Percentiles rank a stretch among this genome's conserved stretches.
These are phyloP conservation scores for Plebejus melissa DNA, from an alignment of 2,888 invertebrate genomes.

Conservation along the genomic window DNA sequence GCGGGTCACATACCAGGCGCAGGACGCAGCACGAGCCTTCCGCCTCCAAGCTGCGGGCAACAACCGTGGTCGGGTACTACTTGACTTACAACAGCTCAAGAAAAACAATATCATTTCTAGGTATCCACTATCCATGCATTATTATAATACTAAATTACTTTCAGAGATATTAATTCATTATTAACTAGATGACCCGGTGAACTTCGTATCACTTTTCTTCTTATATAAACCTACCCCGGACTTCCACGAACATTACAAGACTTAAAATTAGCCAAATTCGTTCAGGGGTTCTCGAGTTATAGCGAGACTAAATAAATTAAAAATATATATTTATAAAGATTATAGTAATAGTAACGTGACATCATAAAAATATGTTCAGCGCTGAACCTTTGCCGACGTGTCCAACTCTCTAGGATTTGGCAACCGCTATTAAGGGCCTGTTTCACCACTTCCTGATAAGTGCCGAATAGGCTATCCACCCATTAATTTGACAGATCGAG, in stretches of 20 bases:
- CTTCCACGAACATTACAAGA: too few species aligned
- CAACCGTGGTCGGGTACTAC: slow-evolving; percentile 53
- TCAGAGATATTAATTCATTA: too few species aligned
- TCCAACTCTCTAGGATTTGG: neutral
- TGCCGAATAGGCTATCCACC: too few species aligned
- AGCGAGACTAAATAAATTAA: too few species aligned
- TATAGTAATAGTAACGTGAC: neutral
- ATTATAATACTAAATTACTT: neutral
- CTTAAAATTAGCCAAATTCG: too few species aligned
- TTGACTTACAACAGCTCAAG: slow-evolving; percentile 39
- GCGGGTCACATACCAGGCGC: slow-evolving; percentile 45
- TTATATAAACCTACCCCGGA: too few species aligned
- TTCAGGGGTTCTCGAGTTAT: too few species aligned
- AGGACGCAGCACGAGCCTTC: slow-evolving; percentile 49
- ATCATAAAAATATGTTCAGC: neutral
- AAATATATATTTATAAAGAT: too few species aligned
- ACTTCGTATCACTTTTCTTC: too few species aligned
- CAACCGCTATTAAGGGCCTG: neutral
- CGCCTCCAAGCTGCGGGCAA: slow-evolving; percentile 47
- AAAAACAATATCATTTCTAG: neutral
- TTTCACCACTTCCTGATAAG: too few species aligned
- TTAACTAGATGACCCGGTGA: too few species aligned
- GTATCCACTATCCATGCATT: neutral
- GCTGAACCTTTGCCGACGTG: neutral
- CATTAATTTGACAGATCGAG: too few species aligned